Base-by-base conservation (phyloP, 2,888 invertebrate species). In the Drosophila antonietae region DNA sequence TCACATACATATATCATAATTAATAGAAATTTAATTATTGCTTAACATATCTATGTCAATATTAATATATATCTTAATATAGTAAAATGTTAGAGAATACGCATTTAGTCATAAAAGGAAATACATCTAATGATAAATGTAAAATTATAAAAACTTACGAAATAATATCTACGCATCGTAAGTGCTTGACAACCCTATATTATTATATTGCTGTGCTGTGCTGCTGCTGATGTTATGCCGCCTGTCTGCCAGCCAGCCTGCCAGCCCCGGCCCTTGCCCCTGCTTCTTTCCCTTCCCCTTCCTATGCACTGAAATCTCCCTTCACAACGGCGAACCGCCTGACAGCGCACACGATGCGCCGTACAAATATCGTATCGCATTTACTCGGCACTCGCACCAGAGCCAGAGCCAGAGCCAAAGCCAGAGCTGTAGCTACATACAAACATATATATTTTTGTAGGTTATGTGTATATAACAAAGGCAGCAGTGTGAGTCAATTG, bases 381-480 rank as follows among this genome's bases (percentile, higher is more conserved):
- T 78, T 83, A 80, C 78, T 80, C 80, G 68, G 44, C 80, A 75
- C 77, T 77, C 79, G 79, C 33, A 77, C 75, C 79, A 75, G 67
- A 80, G 75, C 75, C 79, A 75, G 59, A 80, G 20, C 20, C 23
- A 23, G 23, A 23, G 71, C 73, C 68, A 75, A 53, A 80, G 75
- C 73, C 68, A 62, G 28, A 74, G 68, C 80, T 63, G 70, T 82
- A 88, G 72, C 76, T 82, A 14, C 37, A 37, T 37, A 23, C 23
- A 23, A 4, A 20, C 2, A 20, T 2, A 90, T 83, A 83, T 84
- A 90, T 86, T 91, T 91, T 91, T 91, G 91, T 91, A 91, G 91
- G 91, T 91, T 91, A 91, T 91, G 87, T 91, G 87, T 91, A 90
- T 91, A 91, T 91, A 91, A 85, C 83, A 83, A 80, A 68, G 79